Evolutionary conservation across 2,797 vertebrate species (phyloP).

Genomic region (Tiaroga cobitis): DNA sequence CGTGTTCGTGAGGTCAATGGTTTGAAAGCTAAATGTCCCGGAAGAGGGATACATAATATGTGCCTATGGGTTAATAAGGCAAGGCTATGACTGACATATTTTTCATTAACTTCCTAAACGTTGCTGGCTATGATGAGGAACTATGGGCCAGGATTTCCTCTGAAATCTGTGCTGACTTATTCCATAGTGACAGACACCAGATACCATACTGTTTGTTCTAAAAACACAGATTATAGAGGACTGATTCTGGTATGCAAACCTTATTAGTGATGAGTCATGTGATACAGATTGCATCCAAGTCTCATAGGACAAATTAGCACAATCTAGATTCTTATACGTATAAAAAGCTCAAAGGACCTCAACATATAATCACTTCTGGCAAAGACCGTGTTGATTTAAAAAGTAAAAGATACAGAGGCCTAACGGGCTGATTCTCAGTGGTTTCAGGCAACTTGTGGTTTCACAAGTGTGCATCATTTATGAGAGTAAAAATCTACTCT

Average conservation of each 20-base stretch:
- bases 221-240: conserved; percentile 23
- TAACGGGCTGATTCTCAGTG: background rate
- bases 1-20: conserved; percentile 18
- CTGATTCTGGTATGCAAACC: conserved; percentile 4
- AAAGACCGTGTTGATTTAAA: background rate
- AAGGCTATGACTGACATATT: conserved; percentile 28
- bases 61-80: conserved; percentile 39
- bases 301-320: background rate
- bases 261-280: background rate
- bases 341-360: background rate
- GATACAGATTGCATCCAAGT: background rate
- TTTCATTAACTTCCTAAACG: conserved; percentile 30
- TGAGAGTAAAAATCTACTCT: background rate
- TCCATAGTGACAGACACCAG: conserved; percentile 25
- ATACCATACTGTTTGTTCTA: conserved; percentile 39
- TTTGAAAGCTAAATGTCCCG: conserved; percentile 32
- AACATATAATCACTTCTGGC: background rate
- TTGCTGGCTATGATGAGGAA: conserved; percentile 31
- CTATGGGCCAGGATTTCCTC: conserved; percentile 39
- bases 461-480: background rate
- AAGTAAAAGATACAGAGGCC: conserved; percentile 14
- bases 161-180: conserved; percentile 40
- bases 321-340: background rate
- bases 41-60: conserved; percentile 37
- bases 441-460: background rate